Conservation (phyloP, 2,888 invertebrate genomes). For the Stenurella melanura region DNA sequence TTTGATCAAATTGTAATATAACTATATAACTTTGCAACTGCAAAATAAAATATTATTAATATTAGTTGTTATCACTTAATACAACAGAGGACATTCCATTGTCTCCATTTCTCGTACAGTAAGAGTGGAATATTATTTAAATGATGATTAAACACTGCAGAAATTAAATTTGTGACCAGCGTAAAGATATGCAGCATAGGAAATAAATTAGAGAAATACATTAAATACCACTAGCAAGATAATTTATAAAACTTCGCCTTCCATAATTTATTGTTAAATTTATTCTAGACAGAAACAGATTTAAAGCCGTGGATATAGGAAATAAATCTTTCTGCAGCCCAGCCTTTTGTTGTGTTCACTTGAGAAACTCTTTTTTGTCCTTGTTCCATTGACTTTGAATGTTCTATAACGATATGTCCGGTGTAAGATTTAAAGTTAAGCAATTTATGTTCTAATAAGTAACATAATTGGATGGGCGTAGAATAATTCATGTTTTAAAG, state of each 20-base stretch:
- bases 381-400: neutral
- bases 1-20: too few relatives aligned
- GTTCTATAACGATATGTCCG: neutral
- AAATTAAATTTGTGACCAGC: neutral
- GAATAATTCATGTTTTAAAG: too few relatives aligned
- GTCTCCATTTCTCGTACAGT: too few relatives aligned
- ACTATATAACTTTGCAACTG: too few relatives aligned
- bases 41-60: too few relatives aligned
- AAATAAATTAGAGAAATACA: neutral
- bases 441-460: neutral
- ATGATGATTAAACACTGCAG: neutral
- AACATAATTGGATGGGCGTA: too few relatives aligned
- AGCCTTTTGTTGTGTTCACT: neutral
- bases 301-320: neutral
- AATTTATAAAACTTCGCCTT: neutral
- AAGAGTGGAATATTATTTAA: too few relatives aligned
- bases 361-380: neutral
- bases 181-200: neutral
- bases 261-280: slow-evolving; percentile 7
- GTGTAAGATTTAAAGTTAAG: neutral
- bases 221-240: neutral
- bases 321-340: neutral
- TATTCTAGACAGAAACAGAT: neutral
- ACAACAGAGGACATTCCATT: too few relatives aligned
- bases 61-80: too few relatives aligned